These are phyloP conservation scores for Cheilosia vernalis DNA, from an alignment of 2,888 invertebrate genomes.

Conservation along the genomic window DNA sequence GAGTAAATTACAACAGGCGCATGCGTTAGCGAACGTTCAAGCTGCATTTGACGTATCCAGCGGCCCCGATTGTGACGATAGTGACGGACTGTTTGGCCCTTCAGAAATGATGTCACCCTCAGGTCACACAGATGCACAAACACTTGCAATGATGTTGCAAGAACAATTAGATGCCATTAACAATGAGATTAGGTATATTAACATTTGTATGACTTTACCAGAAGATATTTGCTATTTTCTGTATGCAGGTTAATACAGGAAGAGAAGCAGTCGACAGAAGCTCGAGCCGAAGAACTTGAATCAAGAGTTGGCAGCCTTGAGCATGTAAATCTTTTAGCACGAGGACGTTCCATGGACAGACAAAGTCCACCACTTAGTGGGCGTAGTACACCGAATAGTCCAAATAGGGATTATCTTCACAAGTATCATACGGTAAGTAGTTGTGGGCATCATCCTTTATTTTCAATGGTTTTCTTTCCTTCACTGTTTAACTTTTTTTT, in stretches of 20 bases:
- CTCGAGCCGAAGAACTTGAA: constrained; percentile 98
- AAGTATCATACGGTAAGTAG: constrained; percentile 97
- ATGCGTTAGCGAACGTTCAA: constrained; percentile 95
- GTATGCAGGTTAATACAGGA: constrained; percentile 89
- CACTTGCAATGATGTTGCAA: constrained; percentile 98
- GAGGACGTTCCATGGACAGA: constrained; percentile 88
- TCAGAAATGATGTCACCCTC: constrained; percentile 89
- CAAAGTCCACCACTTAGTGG: constrained; percentile 95
- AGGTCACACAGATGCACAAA: constrained; percentile 96
- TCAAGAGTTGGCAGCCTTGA: constrained; percentile 97
- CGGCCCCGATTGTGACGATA: constrained; percentile 92
- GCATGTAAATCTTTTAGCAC: constrained; percentile 93
- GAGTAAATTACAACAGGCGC: constrained; percentile 97
- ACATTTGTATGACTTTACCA: neutral
- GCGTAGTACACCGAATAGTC: constrained; percentile 94
- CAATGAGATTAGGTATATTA: constrained; percentile 91
- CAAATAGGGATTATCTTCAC: constrained; percentile 92
- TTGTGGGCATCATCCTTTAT: constrained; percentile 2
- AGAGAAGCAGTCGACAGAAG: constrained; percentile 98
- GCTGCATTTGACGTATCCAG: constrained; percentile 96
- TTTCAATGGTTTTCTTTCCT: constrained; percentile 31
- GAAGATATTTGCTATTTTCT: neutral
- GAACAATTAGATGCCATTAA: constrained; percentile 99
- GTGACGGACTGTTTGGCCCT: constrained; percentile 90
- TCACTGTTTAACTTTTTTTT: constrained; percentile 37